These are phyloP conservation scores for Habropoda laboriosa DNA, from an alignment of 1,140 invertebrate species.

Conservation along the genomic window DNA sequence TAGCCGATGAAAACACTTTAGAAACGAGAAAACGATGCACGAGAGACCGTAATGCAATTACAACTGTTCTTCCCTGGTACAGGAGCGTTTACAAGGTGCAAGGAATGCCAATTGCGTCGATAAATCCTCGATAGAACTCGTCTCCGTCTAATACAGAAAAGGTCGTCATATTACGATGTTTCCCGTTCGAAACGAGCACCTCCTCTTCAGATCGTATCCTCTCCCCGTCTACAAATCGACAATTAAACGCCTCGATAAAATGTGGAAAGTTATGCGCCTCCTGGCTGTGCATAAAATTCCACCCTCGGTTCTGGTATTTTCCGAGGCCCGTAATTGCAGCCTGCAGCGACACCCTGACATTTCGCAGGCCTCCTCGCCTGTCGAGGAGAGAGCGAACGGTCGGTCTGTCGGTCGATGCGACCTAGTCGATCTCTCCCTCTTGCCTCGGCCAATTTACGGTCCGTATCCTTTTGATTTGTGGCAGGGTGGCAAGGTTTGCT, in stretches of 20 bases:
- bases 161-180: background rate
- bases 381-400: too few relatives aligned
- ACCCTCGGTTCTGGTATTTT: too few relatives aligned
- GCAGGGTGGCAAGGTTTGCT: background rate
- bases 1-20: slow-evolving; percentile 26
- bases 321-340: slow-evolving; percentile 12
- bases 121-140: slow-evolving; percentile 21
- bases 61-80: slow-evolving; percentile 6
- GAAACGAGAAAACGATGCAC: slow-evolving; percentile 7
- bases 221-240: background rate
- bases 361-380: background rate
- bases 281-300: slow-evolving; percentile 8
- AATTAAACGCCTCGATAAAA: background rate
- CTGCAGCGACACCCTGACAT: slow-evolving; percentile 24
- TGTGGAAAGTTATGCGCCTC: background rate
- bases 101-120: slow-evolving; percentile 25
- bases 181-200: background rate
- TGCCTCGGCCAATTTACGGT: slow-evolving; percentile 27
- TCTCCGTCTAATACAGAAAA: background rate
- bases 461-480: slow-evolving; percentile 31
- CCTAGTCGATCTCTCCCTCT: background rate
- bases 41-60: slow-evolving; percentile 27
- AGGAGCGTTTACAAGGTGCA: slow-evolving; percentile 35
- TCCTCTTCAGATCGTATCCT: background rate
- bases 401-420: too few relatives aligned